Percentiles rank a stretch among this genome's conserved stretches.
These are phyloP conservation scores for Acanthochromis polyacanthus DNA, from an alignment of 2,113 vertebrate genomes.

Conservation along the genomic window DNA sequence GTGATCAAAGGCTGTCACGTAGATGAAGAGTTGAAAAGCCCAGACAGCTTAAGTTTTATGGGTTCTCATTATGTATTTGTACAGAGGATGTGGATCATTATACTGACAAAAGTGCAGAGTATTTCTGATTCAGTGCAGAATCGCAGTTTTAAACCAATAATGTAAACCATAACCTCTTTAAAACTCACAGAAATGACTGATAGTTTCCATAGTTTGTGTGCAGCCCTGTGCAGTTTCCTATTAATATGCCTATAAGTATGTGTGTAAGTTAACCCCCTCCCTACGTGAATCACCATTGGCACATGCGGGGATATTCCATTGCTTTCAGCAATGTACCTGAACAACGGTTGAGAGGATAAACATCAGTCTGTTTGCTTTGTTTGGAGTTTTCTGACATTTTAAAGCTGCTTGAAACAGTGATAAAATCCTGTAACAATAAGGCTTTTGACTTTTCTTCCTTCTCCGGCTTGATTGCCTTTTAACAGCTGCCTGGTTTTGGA, in stretches of 20 bases:
- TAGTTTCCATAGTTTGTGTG: slow-evolving; percentile 54
- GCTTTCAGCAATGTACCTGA: slow-evolving; percentile 74
- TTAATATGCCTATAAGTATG: slow-evolving; percentile 50
- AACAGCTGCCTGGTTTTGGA: slow-evolving; percentile 80
- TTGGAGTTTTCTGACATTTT: slow-evolving; percentile 75
- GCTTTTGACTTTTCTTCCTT: slow-evolving; percentile 77
- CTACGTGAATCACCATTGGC: slow-evolving; percentile 73
- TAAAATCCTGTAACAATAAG: slow-evolving; percentile 81
- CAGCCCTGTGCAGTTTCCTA: slow-evolving; percentile 35
- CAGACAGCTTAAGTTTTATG: slow-evolving; percentile 41
- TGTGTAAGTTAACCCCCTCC: slow-evolving; percentile 60
- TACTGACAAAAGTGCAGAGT: neutral
- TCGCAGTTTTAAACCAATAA: slow-evolving; percentile 20
- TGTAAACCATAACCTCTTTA: slow-evolving; percentile 22
- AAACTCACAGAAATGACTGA: slow-evolving; percentile 32
- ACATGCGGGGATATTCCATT: slow-evolving; percentile 66
- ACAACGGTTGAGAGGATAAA: slow-evolving; percentile 79
- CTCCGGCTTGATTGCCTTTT: slow-evolving; percentile 73
- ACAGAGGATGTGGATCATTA: slow-evolving; percentile 45
- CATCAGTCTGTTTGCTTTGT: slow-evolving; percentile 80
- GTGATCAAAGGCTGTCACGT: slow-evolving; percentile 66
- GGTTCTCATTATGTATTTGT: slow-evolving; percentile 35
- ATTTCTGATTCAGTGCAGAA: slow-evolving; percentile 14
- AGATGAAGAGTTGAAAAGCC: slow-evolving; percentile 57
- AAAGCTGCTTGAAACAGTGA: slow-evolving; percentile 67